Percentiles rank a stretch among this genome's conserved stretches.
These are phyloP conservation scores for Columba guinea DNA, from an alignment of 2,797 vertebrate species.

Conservation along the genomic window DNA sequence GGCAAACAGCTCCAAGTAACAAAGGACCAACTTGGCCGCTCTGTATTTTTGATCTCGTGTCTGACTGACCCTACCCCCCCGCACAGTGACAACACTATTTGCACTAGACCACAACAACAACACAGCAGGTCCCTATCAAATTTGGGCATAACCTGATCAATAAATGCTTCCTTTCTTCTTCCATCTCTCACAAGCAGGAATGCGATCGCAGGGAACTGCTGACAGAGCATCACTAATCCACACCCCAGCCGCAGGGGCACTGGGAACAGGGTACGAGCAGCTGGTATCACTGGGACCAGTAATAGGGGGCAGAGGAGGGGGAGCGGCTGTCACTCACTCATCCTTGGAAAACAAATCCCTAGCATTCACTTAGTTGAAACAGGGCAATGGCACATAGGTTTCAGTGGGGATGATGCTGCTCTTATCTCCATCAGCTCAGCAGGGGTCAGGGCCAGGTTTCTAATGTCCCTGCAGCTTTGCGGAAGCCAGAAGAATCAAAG, in stretches of 20 bases:
- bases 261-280: not conserved
- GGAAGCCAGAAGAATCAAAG: constrained; percentile 20
- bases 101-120: not conserved
- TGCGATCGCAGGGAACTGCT: not conserved
- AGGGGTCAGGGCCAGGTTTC: constrained; percentile 23
- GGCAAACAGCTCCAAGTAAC: not conserved
- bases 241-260: rapidly evolving
- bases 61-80: not conserved
- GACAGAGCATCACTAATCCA: not conserved
- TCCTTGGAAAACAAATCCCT: not conserved
- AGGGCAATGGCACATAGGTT: not conserved
- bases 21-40: not conserved
- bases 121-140: not conserved
- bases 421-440: constrained; percentile 7
- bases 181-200: not conserved
- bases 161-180: not conserved
- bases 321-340: not conserved
- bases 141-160: not conserved
- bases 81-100: not conserved
- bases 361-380: not conserved
- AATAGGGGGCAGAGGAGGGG: rapidly evolving
- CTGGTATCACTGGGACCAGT: not conserved
- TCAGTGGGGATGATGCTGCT: not conserved
- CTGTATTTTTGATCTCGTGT: not conserved
- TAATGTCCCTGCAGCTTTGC: not conserved